A percentile compares a stretch with the other conserved stretches of the same genome.
Evolutionary conservation across 2,797 vertebrate genomes (phyloP).

Genomic region (Psittacula echo): DNA sequence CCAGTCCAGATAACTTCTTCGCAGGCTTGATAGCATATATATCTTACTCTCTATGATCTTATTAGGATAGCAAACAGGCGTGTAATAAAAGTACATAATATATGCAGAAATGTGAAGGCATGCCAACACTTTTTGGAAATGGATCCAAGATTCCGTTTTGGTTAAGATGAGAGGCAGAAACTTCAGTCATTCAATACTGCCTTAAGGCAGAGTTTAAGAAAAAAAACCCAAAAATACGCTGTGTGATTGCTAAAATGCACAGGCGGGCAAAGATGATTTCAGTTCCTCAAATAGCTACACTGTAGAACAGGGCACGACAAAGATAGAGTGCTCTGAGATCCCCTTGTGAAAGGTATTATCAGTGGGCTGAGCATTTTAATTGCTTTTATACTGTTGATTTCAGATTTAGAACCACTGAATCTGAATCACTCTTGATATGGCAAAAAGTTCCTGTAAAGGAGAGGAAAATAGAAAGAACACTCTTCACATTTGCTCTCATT

Average conservation of each 20-base stretch:
- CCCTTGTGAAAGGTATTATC: conserved; percentile 5
- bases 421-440: background rate
- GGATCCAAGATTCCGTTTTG: conserved; percentile 39
- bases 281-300: conserved; percentile 47
- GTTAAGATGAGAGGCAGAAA: conserved; percentile 37
- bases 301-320: conserved; percentile 36
- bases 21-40: background rate
- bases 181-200: background rate
- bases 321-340: conserved; percentile 41
- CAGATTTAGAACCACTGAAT: background rate
- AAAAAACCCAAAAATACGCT: background rate
- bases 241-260: conserved; percentile 43
- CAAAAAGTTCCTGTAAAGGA: background rate
- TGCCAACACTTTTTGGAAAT: background rate
- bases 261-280: conserved; percentile 17
- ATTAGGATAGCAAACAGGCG: conserved; percentile 1
- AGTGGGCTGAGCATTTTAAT: conserved; percentile 38
- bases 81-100: conserved; percentile 36
- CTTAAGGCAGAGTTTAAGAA: conserved; percentile 26
- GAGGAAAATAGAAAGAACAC: background rate
- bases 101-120: conserved; percentile 3
- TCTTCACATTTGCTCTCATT: background rate
- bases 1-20: background rate
- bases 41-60: background rate
- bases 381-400: conserved; percentile 42